Percentiles rank a stretch among this genome's conserved stretches.
Conservation (phyloP, 2,113 vertebrate species). For the Myotis yumanensis region DNA sequence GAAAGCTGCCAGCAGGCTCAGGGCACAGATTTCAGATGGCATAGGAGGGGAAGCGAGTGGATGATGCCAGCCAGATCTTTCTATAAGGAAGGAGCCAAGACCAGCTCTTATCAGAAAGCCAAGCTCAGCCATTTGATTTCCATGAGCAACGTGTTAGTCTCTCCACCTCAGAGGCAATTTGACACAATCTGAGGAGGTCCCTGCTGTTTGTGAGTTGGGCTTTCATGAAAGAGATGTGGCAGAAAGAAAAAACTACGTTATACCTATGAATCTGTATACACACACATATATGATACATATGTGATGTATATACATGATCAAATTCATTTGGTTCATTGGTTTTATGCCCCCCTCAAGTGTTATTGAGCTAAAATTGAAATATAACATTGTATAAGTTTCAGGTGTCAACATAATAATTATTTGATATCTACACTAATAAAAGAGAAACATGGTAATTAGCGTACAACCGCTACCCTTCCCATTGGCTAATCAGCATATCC, state of each 20-base stretch:
- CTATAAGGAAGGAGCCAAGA: constrained; percentile 27
- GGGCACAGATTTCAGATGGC: constrained; percentile 14
- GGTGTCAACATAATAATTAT: neutral
- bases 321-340: neutral
- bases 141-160: neutral
- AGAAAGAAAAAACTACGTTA: neutral
- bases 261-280: neutral
- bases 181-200: neutral
- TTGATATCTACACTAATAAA: too few relatives aligned
- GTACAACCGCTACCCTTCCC: too few relatives aligned
- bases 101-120: constrained; percentile 26
- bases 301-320: neutral
- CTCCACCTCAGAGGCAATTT: neutral
- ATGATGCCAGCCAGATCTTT: neutral
- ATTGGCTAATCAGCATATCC: too few relatives aligned
- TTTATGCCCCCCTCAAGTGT: neutral
- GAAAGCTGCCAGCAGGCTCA: neutral
- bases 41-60: neutral
- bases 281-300: neutral
- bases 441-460: too few relatives aligned
- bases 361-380: neutral
- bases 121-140: neutral
- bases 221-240: neutral
- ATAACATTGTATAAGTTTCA: neutral
- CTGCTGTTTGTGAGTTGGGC: neutral